These are phyloP conservation scores for Phyllotreta cruciferae DNA, from an alignment of 2,888 invertebrate genomes.

Conservation along the genomic window DNA sequence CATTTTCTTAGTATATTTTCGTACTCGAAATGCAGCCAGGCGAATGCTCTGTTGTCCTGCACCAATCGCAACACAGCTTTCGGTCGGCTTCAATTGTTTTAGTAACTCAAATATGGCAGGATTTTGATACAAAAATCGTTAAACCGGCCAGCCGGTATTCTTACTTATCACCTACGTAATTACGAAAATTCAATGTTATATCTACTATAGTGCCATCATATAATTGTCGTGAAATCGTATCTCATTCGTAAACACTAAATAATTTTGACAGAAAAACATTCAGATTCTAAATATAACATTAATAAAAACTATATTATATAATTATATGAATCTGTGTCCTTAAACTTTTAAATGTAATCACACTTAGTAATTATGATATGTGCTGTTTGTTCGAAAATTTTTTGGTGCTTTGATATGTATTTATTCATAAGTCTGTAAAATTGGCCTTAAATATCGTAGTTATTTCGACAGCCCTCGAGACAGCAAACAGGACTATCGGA, in stretches of 20 bases:
- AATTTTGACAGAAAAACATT: constrained; percentile 50
- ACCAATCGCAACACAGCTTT: constrained; percentile 46
- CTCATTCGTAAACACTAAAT: constrained; percentile 29
- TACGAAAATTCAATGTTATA: constrained; percentile 32
- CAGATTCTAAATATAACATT: constrained; percentile 51
- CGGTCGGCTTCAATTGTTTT: constrained; percentile 22
- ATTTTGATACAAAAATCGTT: constrained; percentile 18
- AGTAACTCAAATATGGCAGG: constrained; percentile 4
- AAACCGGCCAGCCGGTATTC: constrained; percentile 39
- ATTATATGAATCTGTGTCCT: constrained; percentile 41
- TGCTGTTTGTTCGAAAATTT: constrained; percentile 50
- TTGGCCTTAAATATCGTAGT: constrained; percentile 51
- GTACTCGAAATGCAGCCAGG: constrained; percentile 24
- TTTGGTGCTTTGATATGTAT: constrained; percentile 57
- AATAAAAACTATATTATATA: constrained; percentile 47
- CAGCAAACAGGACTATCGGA: constrained; percentile 41
- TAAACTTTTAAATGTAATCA: constrained; percentile 41
- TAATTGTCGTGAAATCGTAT: constrained; percentile 54
- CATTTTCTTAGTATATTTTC: neutral
- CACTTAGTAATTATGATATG: constrained; percentile 50
- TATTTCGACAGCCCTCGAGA: constrained; percentile 50
- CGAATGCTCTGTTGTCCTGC: constrained; percentile 46
- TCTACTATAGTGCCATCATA: constrained; percentile 52
- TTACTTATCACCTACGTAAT: constrained; percentile 26
- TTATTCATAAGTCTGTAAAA: constrained; percentile 52